Percentiles rank a stretch among this genome's conserved stretches.
Conservation (phyloP, 2,113 vertebrate genomes). For the Cyanoramphus novaezelandiae region DNA sequence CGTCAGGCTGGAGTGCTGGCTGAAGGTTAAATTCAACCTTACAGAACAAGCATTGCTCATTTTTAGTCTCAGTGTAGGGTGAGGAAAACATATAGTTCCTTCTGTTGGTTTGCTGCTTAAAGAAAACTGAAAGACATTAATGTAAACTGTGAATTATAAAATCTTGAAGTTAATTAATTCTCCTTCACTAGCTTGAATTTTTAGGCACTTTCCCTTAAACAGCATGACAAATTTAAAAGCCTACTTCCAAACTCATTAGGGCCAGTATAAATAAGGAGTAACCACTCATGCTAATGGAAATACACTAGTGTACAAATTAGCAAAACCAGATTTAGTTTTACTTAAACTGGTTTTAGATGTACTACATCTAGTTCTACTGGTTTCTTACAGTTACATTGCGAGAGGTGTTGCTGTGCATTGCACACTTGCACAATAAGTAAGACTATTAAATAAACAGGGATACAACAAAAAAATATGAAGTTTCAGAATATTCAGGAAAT, state of each 20-base stretch:
- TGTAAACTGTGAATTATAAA: slow-evolving; percentile 8
- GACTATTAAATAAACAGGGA: slow-evolving; percentile 15
- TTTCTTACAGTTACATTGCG: background rate
- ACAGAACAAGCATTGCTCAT: background rate
- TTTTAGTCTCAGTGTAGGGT: background rate
- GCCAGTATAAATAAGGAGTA: slow-evolving; percentile 9
- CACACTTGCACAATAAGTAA: slow-evolving; percentile 15
- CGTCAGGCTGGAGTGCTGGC: background rate
- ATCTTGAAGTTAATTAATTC: background rate
- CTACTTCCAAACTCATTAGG: slow-evolving; percentile 26
- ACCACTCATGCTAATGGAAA: background rate
- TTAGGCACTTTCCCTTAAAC: background rate
- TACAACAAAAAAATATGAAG: slow-evolving; percentile 56
- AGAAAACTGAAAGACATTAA: background rate
- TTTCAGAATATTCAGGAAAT: slow-evolving; percentile 66
- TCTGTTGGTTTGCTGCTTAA: background rate
- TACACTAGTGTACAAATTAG: slow-evolving; percentile 40
- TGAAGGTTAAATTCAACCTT: background rate
- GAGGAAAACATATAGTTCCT: background rate
- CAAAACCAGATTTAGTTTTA: background rate
- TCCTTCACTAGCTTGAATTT: background rate
- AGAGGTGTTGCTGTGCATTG: background rate
- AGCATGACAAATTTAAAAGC: slow-evolving; percentile 19
- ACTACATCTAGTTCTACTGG: background rate
- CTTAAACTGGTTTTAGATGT: background rate